Conservation (phyloP, 2,888 invertebrate genomes). For the Trichopoda pennipes region DNA sequence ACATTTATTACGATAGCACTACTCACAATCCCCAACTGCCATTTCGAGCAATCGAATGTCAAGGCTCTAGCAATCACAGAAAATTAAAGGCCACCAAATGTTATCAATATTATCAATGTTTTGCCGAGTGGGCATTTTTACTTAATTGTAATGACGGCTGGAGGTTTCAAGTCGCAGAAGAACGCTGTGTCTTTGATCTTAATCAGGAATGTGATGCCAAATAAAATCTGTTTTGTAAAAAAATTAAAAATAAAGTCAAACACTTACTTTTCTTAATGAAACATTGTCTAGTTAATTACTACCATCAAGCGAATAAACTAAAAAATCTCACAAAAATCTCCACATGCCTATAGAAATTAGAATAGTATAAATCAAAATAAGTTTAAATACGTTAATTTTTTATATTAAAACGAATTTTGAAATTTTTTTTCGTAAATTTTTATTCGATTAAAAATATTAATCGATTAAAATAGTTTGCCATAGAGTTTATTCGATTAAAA, state of each 20-base stretch:
- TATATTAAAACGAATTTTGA: too few species aligned
- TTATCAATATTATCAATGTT: slow-evolving; percentile 70
- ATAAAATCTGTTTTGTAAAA: not conserved
- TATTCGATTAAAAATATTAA: too few species aligned
- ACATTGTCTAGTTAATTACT: too few species aligned
- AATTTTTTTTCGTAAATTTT: too few species aligned
- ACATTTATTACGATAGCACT: slow-evolving; percentile 1
- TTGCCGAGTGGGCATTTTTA: slow-evolving; percentile 68
- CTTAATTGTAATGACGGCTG: slow-evolving; percentile 63
- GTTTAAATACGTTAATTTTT: too few species aligned
- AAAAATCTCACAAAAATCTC: too few species aligned
- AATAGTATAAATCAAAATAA: too few species aligned
- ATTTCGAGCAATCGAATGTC: slow-evolving; percentile 56
- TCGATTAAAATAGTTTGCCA: too few species aligned
- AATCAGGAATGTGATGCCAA: slow-evolving; percentile 32
- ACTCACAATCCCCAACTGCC: slow-evolving; percentile 61
- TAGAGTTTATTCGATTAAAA: too few species aligned
- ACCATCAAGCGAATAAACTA: too few species aligned
- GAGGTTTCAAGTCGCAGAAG: not conserved
- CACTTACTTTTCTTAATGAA: not conserved
- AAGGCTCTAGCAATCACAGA: slow-evolving; percentile 45
- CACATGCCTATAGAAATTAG: too few species aligned
- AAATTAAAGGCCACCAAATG: slow-evolving; percentile 65
- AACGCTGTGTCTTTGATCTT: slow-evolving; percentile 37
- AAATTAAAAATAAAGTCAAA: not conserved